These are phyloP conservation scores for Agrilus planipennis DNA, from an alignment of 1,140 invertebrate species.

Conservation along the genomic window DNA sequence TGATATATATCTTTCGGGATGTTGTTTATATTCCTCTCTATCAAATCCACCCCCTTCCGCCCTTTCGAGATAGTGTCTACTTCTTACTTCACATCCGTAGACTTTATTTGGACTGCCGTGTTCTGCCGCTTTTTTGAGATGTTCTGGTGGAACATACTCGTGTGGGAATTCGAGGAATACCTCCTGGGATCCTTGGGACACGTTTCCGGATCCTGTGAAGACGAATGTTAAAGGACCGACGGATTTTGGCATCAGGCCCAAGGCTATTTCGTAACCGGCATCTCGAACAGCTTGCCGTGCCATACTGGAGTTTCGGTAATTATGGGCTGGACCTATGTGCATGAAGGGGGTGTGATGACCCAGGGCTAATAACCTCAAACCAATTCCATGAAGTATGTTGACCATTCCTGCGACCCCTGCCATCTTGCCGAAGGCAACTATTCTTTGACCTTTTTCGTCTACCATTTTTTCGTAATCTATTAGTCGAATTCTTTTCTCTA, in stretches of 20 bases:
- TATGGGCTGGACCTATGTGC: slow-evolving; percentile 97
- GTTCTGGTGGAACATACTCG: slow-evolving; percentile 93
- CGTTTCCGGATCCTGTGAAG: slow-evolving; percentile 88
- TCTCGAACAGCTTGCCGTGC: slow-evolving; percentile 93
- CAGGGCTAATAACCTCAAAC: slow-evolving; percentile 82
- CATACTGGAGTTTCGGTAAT: slow-evolving; percentile 96
- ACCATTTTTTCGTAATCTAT: slow-evolving; percentile 97
- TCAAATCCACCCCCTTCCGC: slow-evolving; percentile 88
- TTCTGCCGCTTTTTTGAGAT: slow-evolving; percentile 88
- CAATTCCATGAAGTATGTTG: slow-evolving; percentile 95
- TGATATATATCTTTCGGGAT: slow-evolving; percentile 89
- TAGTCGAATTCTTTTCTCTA: slow-evolving; percentile 90
- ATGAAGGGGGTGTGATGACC: slow-evolving; percentile 99
- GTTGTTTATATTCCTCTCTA: slow-evolving; percentile 79
- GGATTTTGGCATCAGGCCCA: slow-evolving; percentile 96
- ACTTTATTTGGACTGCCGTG: slow-evolving; percentile 92
- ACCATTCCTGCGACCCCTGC: slow-evolving; percentile 98
- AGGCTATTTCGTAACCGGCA: slow-evolving; percentile 94
- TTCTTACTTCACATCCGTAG: slow-evolving; percentile 76
- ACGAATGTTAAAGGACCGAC: slow-evolving; percentile 96
- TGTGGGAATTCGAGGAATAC: slow-evolving; percentile 94
- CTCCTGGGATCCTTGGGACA: slow-evolving; percentile 88
- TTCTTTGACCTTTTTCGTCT: slow-evolving; percentile 74
- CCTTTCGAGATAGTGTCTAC: slow-evolving; percentile 84
- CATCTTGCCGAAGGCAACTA: slow-evolving; percentile 98